Evolutionary conservation across 1,140 invertebrate species (phyloP).

Genomic region (Cataglyphis hispanica): DNA sequence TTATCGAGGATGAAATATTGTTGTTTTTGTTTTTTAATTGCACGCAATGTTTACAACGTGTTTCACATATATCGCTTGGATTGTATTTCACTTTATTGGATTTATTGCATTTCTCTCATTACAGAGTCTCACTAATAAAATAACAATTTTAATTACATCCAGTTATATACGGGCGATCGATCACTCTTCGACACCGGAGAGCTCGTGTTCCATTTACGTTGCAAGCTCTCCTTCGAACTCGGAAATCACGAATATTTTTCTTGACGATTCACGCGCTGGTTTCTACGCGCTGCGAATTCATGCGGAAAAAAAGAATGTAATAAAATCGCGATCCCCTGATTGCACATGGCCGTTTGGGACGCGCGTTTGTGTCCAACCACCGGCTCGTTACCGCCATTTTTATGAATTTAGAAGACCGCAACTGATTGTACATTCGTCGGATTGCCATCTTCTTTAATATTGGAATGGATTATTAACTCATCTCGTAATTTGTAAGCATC

Average conservation of each 20-base stretch:
- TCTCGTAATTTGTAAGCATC: neutral
- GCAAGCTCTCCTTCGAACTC: conserved; percentile 39
- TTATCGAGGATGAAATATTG: conserved; percentile 15
- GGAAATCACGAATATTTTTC: conserved; percentile 55
- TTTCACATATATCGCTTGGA: neutral
- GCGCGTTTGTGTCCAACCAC: conserved; percentile 10
- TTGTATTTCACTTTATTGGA: neutral
- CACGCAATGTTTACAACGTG: neutral
- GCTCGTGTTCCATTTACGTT: conserved; percentile 44
- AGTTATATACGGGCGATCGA: neutral
- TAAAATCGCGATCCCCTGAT: conserved; percentile 59
- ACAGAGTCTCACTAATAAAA: neutral
- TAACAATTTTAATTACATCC: conserved; percentile 52
- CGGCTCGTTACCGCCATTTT: conserved; percentile 50
- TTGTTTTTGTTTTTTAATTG: neutral
- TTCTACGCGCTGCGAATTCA: conserved; percentile 23
- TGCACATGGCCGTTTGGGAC: conserved; percentile 49
- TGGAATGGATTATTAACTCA: conserved; percentile 14
- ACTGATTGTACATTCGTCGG: conserved; percentile 19
- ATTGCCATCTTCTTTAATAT: conserved; percentile 30
- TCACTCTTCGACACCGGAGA: conserved; percentile 8
- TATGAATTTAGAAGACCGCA: conserved; percentile 42
- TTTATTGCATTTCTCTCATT: neutral
- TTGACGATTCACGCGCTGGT: neutral
- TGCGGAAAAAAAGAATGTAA: conserved; percentile 54